Evolutionary conservation across 2,113 vertebrate genomes (phyloP), one percentile per base, ranked within the genome.

Genomic region (Dendrocopos noguchii): DNA sequence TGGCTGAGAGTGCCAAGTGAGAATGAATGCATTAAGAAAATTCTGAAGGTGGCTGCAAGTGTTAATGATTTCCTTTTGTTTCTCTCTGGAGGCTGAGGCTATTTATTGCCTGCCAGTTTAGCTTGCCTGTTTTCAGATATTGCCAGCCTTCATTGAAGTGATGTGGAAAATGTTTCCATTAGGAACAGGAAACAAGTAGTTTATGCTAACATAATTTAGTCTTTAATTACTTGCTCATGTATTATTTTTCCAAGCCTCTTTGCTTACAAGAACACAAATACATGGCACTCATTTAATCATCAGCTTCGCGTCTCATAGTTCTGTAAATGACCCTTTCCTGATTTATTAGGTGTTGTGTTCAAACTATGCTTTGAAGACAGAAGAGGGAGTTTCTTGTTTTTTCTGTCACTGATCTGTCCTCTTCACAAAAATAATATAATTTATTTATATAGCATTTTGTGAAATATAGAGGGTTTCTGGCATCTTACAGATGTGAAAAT

Each of bases 121-220:
- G 12, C 73, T 86, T 90, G 66, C 29, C 74, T 12, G 0, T 84
- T 90, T 92, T 76, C 55, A 65, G 70, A 63, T 86, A 61, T 65
- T 76, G 33, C 65, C 73, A 92, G 61, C 22, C 47, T 85, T 87
- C 76, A 39, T 19, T 80, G 76, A 86, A 88, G 44, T 12, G 2
- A 46, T 16, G 18, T 84, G 53, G 71, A 94, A 93, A 93, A 84
- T 59, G 12, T 94, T 93, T 87, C 57, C 18, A 13, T 90, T 78
- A 93, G 36, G 50, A 90, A 36, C 17, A 64, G 42, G 57, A 88
- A 91, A 73, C 4, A 67, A 86, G 71, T 46, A 65, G 5, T 75
- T 15, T 6, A 25, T 75, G 53, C 33, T 78, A 81, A 44, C 31
- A 13, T 66, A 90, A 44, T 84, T 73, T 53, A 71, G 18, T 83